phyloP scores from a whole-genome alignment of 2,113 vertebrate genomes.

The Leucosticte australis region DNA sequence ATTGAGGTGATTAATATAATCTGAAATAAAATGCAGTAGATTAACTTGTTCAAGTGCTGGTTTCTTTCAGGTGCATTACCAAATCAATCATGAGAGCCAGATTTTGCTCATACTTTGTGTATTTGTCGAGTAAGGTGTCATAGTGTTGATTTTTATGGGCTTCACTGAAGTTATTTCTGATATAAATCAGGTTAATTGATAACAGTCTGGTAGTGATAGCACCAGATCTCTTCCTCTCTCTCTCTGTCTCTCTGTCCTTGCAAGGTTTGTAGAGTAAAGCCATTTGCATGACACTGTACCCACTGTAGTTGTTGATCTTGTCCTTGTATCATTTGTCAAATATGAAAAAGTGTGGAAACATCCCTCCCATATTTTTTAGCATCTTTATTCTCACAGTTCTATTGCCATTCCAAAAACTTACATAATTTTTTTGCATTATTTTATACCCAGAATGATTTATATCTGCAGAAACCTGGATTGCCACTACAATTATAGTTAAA shows the following conservation, averaged over 20 bases:
- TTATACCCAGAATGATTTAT: background rate
- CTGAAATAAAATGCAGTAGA: constrained; percentile 19
- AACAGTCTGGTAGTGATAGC: background rate
- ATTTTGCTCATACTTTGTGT: background rate
- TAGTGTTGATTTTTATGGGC: background rate
- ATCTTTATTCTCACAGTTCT: background rate
- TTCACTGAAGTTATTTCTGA: background rate
- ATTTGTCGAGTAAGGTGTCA: background rate
- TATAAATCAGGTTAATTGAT: background rate
- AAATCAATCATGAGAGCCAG: background rate
- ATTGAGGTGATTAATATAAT: background rate
- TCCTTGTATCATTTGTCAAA: background rate
- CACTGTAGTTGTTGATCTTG: background rate
- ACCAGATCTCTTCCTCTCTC: background rate
- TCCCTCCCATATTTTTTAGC: background rate
- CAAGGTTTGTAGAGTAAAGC: background rate
- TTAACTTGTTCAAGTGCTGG: background rate
- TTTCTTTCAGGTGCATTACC: background rate
- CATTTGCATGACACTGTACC: background rate
- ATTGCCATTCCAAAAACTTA: background rate
- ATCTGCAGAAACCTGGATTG: background rate
- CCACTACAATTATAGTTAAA: background rate
- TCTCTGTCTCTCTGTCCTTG: background rate
- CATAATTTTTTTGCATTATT: background rate
- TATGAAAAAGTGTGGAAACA: background rate